phyloP scores from a whole-genome alignment of 2,797 vertebrate genomes.

The Melanogrammus aeglefinus region DNA sequence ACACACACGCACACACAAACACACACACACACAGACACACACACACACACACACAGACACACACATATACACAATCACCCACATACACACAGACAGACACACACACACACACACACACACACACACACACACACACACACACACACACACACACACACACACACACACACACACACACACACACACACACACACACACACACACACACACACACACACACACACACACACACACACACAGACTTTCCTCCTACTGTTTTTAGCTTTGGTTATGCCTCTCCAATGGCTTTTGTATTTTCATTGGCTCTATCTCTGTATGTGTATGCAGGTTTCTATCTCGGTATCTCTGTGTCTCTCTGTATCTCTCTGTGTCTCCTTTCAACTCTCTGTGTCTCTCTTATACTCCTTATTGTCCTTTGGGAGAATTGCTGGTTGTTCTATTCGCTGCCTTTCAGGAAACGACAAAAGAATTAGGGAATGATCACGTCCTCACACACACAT shows the following conservation, averaged over 20 bases:
- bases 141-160: constrained; percentile 6
- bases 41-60: neutral
- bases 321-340: no score
- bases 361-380: no score
- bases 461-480: constrained; percentile 53
- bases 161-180: constrained; percentile 7
- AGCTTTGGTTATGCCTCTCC: neutral
- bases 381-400: constrained; percentile 21
- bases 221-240: constrained; percentile 7
- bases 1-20: no score
- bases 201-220: constrained; percentile 9
- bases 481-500: constrained; percentile 62
- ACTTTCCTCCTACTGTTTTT: constrained; percentile 20
- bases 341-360: neutral
- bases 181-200: constrained; percentile 5
- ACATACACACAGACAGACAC: neutral
- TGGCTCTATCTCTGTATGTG: neutral
- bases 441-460: constrained; percentile 55
- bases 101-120: constrained; percentile 3
- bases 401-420: constrained; percentile 60
- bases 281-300: neutral
- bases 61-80: constrained; percentile 7
- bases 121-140: constrained; percentile 4
- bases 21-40: constrained; percentile 15
- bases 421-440: constrained; percentile 49